Base-by-base conservation (phyloP, 2,888 invertebrate genomes). In the Pseudococcus viburni region DNA sequence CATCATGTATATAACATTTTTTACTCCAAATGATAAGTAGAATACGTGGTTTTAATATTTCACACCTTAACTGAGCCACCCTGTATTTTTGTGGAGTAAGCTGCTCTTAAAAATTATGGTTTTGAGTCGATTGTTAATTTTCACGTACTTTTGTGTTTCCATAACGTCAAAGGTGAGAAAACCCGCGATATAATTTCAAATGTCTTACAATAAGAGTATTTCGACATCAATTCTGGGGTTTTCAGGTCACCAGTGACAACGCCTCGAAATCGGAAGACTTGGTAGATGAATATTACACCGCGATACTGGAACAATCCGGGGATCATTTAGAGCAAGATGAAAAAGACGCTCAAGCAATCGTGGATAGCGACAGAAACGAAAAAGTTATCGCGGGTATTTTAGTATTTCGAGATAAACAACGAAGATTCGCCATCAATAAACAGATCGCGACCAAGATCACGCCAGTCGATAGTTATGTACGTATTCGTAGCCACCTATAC, bases 321-420 rank as follows among this genome's bases (percentile, higher is more conserved):
- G 15, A 59, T 7, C n/a, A 15, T n/a, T n/a, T 59, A 2, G n/a
- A n/a, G 17, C 59, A 59, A n/a, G 59, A 59, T 59, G 59, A 59
- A 19, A 59, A 59, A 59, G 59, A 59, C 7, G 59, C 59, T 59
- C 59, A 59, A 59, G 59, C 4, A 5, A 59, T 59, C n/a, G 17
- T 17, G 5, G 59, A 59, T n/a, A 59, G 59, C 5, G n/a, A 19
- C 4, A 59, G n/a, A 59, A 59, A 59, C 0, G n/a, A 19, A n/a
- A 15, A 59, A 59, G n/a, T 59, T 59, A 19, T 59, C 59, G 59
- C 59, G n/a, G 15, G 59, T 59, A 59, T 59, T n/a, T n/a, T 59
- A n/a, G 1, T n/a, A n/a, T 59, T 15, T 59, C 59, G 59, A 59
- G 59, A 59, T n/a, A 59, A 59, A 59, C 15, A 15, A 15, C 51